Evolutionary conservation across 2,113 vertebrate species (phyloP).

Genomic region (Nesogale talazaci): DNA sequence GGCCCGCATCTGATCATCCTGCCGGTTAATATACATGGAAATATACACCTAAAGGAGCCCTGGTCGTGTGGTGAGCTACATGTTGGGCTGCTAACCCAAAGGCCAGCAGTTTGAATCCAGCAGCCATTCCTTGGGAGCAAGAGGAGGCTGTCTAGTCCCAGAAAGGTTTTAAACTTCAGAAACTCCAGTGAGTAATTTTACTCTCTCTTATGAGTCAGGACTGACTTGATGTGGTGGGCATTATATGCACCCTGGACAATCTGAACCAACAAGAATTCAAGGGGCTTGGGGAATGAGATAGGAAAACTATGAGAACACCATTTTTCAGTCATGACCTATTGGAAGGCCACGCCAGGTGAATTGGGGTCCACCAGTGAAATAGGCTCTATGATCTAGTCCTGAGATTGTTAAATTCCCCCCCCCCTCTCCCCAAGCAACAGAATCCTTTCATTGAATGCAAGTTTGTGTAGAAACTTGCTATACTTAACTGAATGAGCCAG

Average conservation of each 20-base stretch:
- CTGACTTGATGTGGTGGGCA: background rate
- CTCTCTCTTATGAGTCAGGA: too few relatives aligned
- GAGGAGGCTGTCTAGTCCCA: too few relatives aligned
- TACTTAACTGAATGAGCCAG: too few relatives aligned
- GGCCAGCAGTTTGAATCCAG: too few relatives aligned
- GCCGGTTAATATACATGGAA: background rate
- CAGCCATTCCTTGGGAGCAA: too few relatives aligned
- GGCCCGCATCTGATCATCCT: background rate
- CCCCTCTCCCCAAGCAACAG: background rate
- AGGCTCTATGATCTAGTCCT: background rate
- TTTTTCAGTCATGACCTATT: background rate
- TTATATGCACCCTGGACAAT: background rate
- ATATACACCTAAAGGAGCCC: too few relatives aligned
- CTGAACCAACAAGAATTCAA: background rate
- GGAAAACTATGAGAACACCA: background rate
- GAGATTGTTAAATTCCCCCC: background rate
- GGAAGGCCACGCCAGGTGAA: background rate
- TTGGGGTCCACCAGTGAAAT: background rate
- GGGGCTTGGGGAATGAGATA: background rate
- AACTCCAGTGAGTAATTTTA: too few relatives aligned
- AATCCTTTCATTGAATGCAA: conserved; percentile 27
- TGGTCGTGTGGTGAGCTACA: too few relatives aligned
- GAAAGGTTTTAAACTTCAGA: too few relatives aligned
- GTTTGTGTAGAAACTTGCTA: background rate
- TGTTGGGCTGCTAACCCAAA: too few relatives aligned